A percentile compares a stretch with the other conserved stretches of the same genome.
phyloP scores from a whole-genome alignment of 1,140 invertebrate genomes.

The Aplysia californica region DNA sequence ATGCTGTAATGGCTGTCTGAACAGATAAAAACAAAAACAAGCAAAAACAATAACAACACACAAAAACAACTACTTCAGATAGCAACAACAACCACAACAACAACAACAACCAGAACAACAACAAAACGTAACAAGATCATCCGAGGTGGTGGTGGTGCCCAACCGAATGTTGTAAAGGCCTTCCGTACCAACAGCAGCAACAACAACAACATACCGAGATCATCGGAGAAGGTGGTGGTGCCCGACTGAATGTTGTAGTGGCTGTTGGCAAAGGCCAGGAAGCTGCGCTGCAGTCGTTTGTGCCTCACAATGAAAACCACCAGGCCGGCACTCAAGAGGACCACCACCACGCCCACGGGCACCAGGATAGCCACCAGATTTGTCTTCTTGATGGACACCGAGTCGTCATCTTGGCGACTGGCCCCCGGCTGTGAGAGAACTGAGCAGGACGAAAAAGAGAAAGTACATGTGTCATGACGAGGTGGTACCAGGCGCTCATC shows the following conservation, averaged over 20 bases:
- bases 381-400: slow-evolving; percentile 35
- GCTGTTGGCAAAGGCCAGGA: slow-evolving; percentile 84
- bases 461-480: no score
- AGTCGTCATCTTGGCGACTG: not conserved
- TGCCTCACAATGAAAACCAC: slow-evolving; percentile 78
- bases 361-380: slow-evolving; percentile 68
- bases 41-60: no score
- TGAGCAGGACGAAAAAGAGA: no score
- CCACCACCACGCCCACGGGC: slow-evolving; percentile 71
- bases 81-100: no score
- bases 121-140: slow-evolving; percentile 67
- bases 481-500: no score
- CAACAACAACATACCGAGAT: slow-evolving; percentile 56
- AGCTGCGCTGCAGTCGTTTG: slow-evolving; percentile 80
- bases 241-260: slow-evolving; percentile 88
- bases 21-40: no score
- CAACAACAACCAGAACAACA: no score
- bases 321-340: slow-evolving; percentile 72
- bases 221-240: slow-evolving; percentile 83
- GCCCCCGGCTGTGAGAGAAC: no score
- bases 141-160: slow-evolving; percentile 85
- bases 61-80: no score
- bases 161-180: no score
- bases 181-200: no score
- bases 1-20: no score